Evolutionary conservation across 2,888 invertebrate species (phyloP).

Genomic region (Epirrita christyi): DNA sequence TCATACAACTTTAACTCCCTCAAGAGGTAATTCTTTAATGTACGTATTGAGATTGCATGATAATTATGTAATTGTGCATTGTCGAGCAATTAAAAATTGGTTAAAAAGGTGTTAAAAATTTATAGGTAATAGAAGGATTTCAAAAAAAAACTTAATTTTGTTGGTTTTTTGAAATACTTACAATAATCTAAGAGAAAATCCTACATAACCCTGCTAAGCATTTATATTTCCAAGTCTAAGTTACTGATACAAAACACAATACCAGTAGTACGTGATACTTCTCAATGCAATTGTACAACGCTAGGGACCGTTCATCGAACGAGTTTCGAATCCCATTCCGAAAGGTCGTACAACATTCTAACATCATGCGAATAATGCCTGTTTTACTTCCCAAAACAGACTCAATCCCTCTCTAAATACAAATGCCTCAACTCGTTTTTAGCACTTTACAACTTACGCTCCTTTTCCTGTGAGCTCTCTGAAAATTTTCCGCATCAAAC

Average conservation of each 20-base stretch:
- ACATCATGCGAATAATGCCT: conserved; percentile 49
- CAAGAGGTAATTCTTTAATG: too few species aligned
- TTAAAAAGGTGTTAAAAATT: too few species aligned
- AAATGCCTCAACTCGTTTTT: conserved; percentile 55
- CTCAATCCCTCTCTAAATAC: conserved; percentile 46
- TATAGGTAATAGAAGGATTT: too few species aligned
- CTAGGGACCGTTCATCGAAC: conserved; percentile 78
- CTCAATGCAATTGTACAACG: conserved; percentile 71
- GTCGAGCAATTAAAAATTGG: too few species aligned
- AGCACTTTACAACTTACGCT: conserved; percentile 52
- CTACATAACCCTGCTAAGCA: conserved; percentile 28
- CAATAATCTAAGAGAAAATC: conserved; percentile 36
- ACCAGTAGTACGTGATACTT: conserved; percentile 64
- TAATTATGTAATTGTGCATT: too few species aligned
- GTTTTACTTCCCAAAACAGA: conserved; percentile 51
- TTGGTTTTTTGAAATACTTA: not conserved
- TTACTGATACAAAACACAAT: conserved; percentile 51
- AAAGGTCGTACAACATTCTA: conserved; percentile 62
- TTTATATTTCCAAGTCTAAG: conserved; percentile 37
- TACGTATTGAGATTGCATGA: too few species aligned
- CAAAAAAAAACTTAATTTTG: too few species aligned
- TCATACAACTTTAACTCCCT: too few species aligned
- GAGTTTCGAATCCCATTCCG: conserved; percentile 54
- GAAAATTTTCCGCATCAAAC: conserved; percentile 55
- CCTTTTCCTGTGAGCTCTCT: conserved; percentile 44